These are phyloP conservation scores for Oceanodroma leucorhoa DNA, from an alignment of 2,797 vertebrate genomes.

Conservation along the genomic window DNA sequence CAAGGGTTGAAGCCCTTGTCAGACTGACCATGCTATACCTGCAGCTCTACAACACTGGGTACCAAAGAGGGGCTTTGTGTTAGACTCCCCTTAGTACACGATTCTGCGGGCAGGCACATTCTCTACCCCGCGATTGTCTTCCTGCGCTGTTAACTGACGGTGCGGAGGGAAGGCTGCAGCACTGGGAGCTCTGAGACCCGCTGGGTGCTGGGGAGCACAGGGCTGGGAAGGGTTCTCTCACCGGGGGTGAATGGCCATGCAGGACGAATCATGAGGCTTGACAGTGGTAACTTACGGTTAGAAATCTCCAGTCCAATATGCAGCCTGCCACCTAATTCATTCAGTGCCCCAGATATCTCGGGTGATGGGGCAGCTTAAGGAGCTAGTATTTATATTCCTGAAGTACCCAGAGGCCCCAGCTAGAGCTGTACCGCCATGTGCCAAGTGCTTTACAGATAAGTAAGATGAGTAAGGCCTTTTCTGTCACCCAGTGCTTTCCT, in stretches of 20 bases:
- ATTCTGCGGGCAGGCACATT: accelerated
- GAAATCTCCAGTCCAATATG: background rate
- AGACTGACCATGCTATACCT: background rate
- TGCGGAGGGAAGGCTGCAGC: background rate
- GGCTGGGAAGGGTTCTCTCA: background rate
- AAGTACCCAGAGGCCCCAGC: background rate
- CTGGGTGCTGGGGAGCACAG: background rate
- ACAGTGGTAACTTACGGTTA: background rate
- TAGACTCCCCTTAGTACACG: background rate
- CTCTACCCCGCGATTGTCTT: background rate
- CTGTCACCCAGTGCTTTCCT: background rate
- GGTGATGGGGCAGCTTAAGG: background rate
- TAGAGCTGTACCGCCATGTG: background rate
- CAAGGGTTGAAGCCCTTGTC: background rate
- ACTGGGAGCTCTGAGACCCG: background rate
- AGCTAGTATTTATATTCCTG: background rate
- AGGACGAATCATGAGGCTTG: background rate
- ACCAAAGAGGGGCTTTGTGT: background rate
- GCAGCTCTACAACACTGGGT: background rate
- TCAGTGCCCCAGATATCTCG: background rate
- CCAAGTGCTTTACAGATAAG: background rate
- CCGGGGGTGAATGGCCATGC: accelerated
- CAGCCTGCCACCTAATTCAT: background rate
- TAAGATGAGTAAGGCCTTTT: background rate
- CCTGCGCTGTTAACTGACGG: background rate